Base-by-base conservation (phyloP, 2,888 invertebrate species). In the Chloroclystis v-ata region DNA sequence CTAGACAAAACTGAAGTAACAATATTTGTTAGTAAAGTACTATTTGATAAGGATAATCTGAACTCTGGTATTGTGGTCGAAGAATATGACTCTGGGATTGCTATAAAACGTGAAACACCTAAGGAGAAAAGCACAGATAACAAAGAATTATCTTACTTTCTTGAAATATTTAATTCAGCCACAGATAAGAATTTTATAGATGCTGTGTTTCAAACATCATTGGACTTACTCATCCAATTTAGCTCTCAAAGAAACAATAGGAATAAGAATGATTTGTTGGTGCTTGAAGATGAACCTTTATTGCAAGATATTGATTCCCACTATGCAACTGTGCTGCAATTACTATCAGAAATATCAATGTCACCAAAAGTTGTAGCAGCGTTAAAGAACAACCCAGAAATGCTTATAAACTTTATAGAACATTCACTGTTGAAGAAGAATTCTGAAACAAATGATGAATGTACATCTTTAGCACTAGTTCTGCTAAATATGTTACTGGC, bases 291-390 rank as follows among this genome's bases (percentile, higher is more conserved):
- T 47, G 76, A 84, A 43, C 67, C 75, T 28, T 37, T 78, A 6
- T 50, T 84, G 11, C 62, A 67, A 61, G 61, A 68, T 47, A 52
- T 62, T 50, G 75, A 84, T 71, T 69, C 75, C 54, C 71, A 82
- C 39, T 89, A 89, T 69, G 67, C 85, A 16, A 63, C 74, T 2
- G 78, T 89, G 47, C 82, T 90, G 28, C 87, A 89, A 46, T 56
- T 90, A 30, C 72, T 91, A 13, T 83, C 89, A 46, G 83, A 86
- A 59, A 75, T 91, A 64, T 75, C 89, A 1, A 79, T 80, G 46
- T 78, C 80, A 52, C 74, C 82, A 43, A 77, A 78, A 61, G 69
- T 90, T 24, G 73, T 87, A 29, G 65, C 67, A 39, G 60, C 72
- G 41, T 69, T 91, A 29, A 89, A 80, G 64, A 64, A 69, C 12